A percentile compares a stretch with the other conserved stretches of the same genome.
Conservation (phyloP, 2,113 vertebrate species). For the Thomomys bottae region DNA sequence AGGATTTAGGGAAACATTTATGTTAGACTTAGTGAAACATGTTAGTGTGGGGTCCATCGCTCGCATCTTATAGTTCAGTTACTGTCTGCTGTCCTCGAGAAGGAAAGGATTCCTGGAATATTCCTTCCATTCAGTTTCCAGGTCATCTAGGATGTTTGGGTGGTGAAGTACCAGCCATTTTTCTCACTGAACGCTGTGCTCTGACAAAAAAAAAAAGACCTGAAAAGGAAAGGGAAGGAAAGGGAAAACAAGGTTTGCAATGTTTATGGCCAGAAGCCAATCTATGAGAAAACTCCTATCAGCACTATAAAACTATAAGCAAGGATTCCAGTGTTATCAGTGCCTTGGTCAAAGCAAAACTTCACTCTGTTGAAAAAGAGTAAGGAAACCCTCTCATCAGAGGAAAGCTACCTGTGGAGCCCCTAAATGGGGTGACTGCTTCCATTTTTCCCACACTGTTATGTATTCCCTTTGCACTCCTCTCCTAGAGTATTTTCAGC, state of each 20-base stretch:
- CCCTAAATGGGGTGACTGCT: neutral
- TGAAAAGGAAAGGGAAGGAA: neutral
- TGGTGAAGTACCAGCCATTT: neutral
- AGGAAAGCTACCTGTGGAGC: neutral
- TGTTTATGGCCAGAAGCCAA: neutral
- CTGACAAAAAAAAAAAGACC: neutral
- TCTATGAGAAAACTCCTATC: neutral
- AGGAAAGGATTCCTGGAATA: neutral
- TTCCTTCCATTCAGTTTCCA: neutral
- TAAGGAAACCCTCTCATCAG: neutral
- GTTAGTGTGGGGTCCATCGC: neutral
- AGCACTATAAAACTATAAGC: neutral
- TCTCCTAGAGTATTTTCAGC: constrained; percentile 4
- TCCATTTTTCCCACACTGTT: neutral
- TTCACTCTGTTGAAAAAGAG: neutral
- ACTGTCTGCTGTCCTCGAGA: neutral
- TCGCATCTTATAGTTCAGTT: neutral
- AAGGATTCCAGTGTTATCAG: neutral
- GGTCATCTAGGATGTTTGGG: neutral
- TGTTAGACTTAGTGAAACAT: neutral
- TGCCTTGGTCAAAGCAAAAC: neutral
- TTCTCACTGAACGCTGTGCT: neutral
- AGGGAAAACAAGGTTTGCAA: neutral
- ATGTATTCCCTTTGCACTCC: neutral
- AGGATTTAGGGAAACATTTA: neutral